A percentile compares a stretch with the other conserved stretches of the same genome.
phyloP scores from a whole-genome alignment of 1,140 invertebrate genomes.

The Cardiocondyla obscurior region DNA sequence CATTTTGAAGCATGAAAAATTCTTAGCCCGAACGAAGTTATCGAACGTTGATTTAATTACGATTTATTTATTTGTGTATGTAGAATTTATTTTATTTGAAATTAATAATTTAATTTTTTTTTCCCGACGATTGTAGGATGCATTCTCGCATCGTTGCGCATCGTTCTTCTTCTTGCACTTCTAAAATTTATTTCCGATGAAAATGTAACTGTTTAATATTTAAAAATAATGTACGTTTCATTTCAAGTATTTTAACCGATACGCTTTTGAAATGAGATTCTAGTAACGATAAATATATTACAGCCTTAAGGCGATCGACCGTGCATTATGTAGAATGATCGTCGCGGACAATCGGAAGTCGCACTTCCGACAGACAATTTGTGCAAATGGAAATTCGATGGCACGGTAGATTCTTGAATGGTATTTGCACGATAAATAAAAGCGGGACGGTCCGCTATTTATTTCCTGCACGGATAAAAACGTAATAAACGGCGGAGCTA shows the following conservation, averaged over 20 bases:
- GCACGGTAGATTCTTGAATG: not conserved
- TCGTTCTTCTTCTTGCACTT: too few relatives aligned
- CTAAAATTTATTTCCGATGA: not conserved
- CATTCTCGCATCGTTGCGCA: not conserved
- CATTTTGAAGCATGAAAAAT: not conserved
- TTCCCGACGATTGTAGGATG: not conserved
- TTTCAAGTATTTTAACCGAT: not conserved
- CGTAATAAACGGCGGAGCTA: not conserved
- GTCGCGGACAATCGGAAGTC: not conserved
- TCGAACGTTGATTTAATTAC: not conserved
- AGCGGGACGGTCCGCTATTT: not conserved
- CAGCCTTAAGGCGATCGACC: not conserved
- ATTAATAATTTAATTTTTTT: not conserved
- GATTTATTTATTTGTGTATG: not conserved
- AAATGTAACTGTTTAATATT: not conserved
- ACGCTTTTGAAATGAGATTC: not conserved
- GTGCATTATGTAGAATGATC: not conserved
- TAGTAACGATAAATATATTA: not conserved
- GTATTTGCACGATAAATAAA: not conserved
- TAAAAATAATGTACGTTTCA: not conserved
- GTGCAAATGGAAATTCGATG: slow-evolving; percentile 1
- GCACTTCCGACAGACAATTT: slow-evolving; percentile 14
- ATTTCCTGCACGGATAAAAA: not conserved
- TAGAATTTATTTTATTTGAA: too few relatives aligned
- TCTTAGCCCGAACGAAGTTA: not conserved